A percentile compares a stretch with the other conserved stretches of the same genome.
Evolutionary conservation across 1,140 invertebrate genomes (phyloP).

Genomic region (Watersipora subatra): DNA sequence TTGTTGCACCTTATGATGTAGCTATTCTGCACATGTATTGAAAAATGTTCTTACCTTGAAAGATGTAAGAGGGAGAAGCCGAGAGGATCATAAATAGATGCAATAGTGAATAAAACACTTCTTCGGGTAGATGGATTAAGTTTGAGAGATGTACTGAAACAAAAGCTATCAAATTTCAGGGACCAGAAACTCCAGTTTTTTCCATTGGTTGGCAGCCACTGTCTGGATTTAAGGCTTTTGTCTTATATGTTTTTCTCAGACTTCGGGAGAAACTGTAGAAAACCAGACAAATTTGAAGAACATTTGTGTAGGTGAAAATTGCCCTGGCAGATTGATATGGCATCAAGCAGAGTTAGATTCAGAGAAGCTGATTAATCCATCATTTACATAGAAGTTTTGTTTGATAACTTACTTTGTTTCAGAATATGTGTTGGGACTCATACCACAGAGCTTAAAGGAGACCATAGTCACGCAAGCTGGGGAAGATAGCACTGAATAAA

Average conservation of each 20-base stretch:
- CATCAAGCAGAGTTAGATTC: slow-evolving; percentile 6
- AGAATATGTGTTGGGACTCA: neutral
- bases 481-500: slow-evolving; percentile 10
- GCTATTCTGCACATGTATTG: slow-evolving; percentile 6
- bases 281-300: slow-evolving; percentile 11
- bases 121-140: slow-evolving; percentile 9
- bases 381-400: slow-evolving; percentile 14
- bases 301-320: slow-evolving; percentile 5
- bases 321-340: neutral
- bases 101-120: slow-evolving; percentile 1
- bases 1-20: slow-evolving; percentile 8
- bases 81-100: slow-evolving; percentile 10
- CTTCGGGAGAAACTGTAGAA: slow-evolving; percentile 12
- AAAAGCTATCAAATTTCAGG: slow-evolving; percentile 13
- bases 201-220: slow-evolving; percentile 4
- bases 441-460: neutral
- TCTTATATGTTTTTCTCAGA: slow-evolving; percentile 8
- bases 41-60: slow-evolving; percentile 13
- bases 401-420: slow-evolving; percentile 6
- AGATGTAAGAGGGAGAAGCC: slow-evolving; percentile 15
- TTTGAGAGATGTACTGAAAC: slow-evolving; percentile 3
- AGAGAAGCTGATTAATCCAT: slow-evolving; percentile 7
- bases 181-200: slow-evolving; percentile 12
- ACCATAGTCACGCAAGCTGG: slow-evolving; percentile 13
- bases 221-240: slow-evolving; percentile 15